Evolutionary conservation across 92 coral and sea anemone genomes (phyloP), one percentile per base, ranked within the genome.

Genomic region (Phenganax stokvisi): DNA sequence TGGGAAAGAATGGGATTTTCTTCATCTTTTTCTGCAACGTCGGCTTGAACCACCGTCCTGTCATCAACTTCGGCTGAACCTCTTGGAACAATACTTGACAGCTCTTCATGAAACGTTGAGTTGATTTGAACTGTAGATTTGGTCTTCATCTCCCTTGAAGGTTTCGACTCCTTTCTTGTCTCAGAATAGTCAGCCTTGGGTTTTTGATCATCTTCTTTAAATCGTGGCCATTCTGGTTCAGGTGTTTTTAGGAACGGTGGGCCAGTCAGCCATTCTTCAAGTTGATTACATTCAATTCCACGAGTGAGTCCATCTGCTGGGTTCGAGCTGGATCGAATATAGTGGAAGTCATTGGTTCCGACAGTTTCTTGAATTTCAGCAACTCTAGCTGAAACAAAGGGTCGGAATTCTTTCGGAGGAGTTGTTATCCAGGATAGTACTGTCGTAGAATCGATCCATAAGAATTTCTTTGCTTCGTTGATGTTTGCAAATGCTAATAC

Each of bases 241-340:
- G 76, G 79, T n/a, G 53, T 57, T 51, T 53, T 72, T 10, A 85
- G 87, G 57, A 85, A 85, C 16, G 74, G 65, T 47, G 84, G 84
- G 30, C 79, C 87, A n/a, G 56, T 27, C 54, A 71, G 15, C 87
- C 79, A 84, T 54, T 10, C 28, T 67, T 47, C 60, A 2, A 84
- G 84, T 53, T 84, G 80, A 11, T 63, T 80, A 0, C 30, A 27
- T 29, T 61, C 73, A 54, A 80, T 81, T 57, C 89, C 88, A 56
- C 88, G 75, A 9, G 88, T 88, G 54, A 88, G 76, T 8, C 86
- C 85, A 68, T 90, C 91, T 2, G 89, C 93, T 30, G 91, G 89
- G 72, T 90, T 88, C 47, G 68, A 64, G 75, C 86, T 90, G 8
- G 91, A 88, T 67, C 86, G 82, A 59, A 85, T 61, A 74, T 84